Evolutionary conservation across 2,113 vertebrate species (phyloP).

Genomic region (Melierax canorus): DNA sequence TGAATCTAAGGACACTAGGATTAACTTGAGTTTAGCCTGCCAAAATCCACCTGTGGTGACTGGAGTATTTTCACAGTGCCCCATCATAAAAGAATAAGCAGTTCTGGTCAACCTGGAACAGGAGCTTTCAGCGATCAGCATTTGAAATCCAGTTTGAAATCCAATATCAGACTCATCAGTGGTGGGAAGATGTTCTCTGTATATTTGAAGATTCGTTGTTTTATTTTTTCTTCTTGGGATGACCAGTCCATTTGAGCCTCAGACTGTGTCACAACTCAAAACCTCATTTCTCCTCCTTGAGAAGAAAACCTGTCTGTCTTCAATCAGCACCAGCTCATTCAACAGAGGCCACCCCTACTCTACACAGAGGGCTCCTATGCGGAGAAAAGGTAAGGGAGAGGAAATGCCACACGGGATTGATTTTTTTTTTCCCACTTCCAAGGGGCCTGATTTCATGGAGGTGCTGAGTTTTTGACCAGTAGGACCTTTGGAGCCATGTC

Average conservation of each 20-base stretch:
- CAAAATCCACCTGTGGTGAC: neutral
- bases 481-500: neutral
- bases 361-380: neutral
- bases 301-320: neutral
- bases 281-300: neutral
- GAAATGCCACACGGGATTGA: neutral
- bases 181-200: neutral
- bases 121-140: neutral
- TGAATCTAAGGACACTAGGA: neutral
- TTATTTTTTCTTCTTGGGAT: neutral
- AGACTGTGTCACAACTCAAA: neutral
- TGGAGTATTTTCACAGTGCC: neutral
- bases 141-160: neutral
- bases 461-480: neutral
- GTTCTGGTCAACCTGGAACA: neutral
- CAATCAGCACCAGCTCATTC: accelerated
- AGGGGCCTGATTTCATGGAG: neutral
- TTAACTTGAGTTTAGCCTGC: neutral
- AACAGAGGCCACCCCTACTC: neutral
- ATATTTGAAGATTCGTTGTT: neutral
- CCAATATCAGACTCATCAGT: neutral
- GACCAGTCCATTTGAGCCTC: neutral
- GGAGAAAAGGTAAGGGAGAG: neutral
- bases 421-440: neutral
- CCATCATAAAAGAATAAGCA: neutral